These are phyloP conservation scores for Aphidius gifuensis DNA, from an alignment of 1,140 invertebrate species.

Conservation along the genomic window DNA sequence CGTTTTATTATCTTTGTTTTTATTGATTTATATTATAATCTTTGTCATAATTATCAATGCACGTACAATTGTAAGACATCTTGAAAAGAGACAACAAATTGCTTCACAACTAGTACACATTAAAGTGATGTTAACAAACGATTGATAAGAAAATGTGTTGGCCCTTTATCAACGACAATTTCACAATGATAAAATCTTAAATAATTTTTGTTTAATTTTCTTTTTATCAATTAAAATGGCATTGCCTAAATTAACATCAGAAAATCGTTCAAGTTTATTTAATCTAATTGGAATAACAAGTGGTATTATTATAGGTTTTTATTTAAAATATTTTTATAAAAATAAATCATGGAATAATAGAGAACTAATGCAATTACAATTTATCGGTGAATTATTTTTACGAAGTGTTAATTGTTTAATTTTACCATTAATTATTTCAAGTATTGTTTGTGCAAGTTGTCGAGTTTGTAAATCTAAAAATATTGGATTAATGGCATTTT, in stretches of 20 bases:
- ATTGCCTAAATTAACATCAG: not conserved
- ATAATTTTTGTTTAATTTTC: too few species aligned
- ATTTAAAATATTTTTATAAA: conserved; percentile 31
- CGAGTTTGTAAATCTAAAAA: conserved; percentile 47
- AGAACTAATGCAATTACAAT: conserved; percentile 61
- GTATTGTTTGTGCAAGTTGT: conserved; percentile 61
- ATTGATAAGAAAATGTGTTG: too few species aligned
- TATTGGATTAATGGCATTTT: conserved; percentile 60
- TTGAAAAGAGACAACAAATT: too few species aligned
- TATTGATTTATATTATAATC: too few species aligned
- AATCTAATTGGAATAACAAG: conserved; percentile 27
- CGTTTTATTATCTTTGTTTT: too few species aligned
- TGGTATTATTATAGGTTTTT: conserved; percentile 30
- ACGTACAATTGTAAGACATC: too few species aligned
- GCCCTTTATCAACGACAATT: too few species aligned
- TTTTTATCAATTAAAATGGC: too few species aligned
- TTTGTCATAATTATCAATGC: too few species aligned
- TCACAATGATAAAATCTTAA: too few species aligned
- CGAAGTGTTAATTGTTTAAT: conserved; percentile 64
- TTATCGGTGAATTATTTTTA: conserved; percentile 63
- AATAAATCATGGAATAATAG: conserved; percentile 41
- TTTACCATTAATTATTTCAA: conserved; percentile 62
- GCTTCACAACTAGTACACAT: too few species aligned
- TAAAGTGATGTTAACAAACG: too few species aligned
- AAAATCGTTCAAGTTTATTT: conserved; percentile 27